These are phyloP conservation scores for Myxocyprinus asiaticus DNA, from an alignment of 2,113 vertebrate species.

Conservation along the genomic window DNA sequence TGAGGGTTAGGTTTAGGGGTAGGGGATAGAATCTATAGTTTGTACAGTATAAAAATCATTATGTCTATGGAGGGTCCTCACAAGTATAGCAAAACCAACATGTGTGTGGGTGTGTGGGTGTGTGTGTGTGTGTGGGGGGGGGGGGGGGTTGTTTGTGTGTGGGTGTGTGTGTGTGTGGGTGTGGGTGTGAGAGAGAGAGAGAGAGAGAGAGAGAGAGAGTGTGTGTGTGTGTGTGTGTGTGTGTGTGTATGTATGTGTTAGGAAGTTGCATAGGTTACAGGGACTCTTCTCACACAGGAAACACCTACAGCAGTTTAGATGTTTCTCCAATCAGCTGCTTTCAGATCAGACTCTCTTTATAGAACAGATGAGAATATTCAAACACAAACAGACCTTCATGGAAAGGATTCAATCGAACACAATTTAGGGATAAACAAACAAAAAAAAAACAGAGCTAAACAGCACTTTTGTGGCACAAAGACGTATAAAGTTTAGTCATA, in stretches of 20 bases:
- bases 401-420: not conserved
- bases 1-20: too few species aligned
- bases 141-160: too few species aligned
- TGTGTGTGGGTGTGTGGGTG: too few species aligned
- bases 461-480: not conserved
- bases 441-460: not conserved
- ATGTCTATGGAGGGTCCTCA: too few species aligned
- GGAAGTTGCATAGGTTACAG: conserved; percentile 70
- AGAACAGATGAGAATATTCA: not conserved
- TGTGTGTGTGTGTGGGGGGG: too few species aligned
- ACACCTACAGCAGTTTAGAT: conserved; percentile 61
- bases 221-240: too few species aligned
- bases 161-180: too few species aligned
- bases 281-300: conserved; percentile 71
- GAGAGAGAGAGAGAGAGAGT: too few species aligned
- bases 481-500: not conserved
- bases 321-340: conserved; percentile 54
- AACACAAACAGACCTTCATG: not conserved
- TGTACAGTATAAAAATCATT: too few species aligned
- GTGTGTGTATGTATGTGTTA: not conserved
- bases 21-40: too few species aligned
- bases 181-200: too few species aligned
- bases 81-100: too few species aligned
- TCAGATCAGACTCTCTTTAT: conserved; percentile 10
- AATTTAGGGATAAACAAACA: not conserved